Base-by-base conservation (phyloP, 2,888 invertebrate genomes). In the Drosophila limbata region DNA sequence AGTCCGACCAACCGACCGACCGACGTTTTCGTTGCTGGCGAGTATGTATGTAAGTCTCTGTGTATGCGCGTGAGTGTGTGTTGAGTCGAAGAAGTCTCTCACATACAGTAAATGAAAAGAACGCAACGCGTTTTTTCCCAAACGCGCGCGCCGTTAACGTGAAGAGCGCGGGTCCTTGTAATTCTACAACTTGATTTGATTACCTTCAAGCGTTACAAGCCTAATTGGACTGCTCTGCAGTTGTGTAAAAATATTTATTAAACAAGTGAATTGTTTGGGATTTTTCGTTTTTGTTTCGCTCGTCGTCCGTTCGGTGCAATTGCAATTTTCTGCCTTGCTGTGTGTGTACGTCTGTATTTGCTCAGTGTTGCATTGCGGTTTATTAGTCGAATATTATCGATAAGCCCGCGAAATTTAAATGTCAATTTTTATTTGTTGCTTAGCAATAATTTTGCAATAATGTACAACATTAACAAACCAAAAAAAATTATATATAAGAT, bases 51-150 rank as follows among this genome's bases (percentile, higher is more conserved):
- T 60, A 44, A 73, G 60, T 69, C 44, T 61, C 44, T 72, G 59
- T 63, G 60, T 50, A 42, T 62, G 59, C 61, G 57, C 47, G 45
- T 35, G 21, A 15, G 21, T 33, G 44, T 45, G 59, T 59, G 57
- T 79, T 73, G 70, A 61, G 75, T 63, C 61, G 69, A 73, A 76
- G 74, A 79, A 76, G 76, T 76, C 80, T 61, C 73, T 67, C 76
- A 68, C 77, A 74, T 65, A 77, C 72, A 82, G 64, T 71, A 77
- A 70, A 67, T 84, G 81, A 80, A 84, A 84, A 84, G 89, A 84
- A 84, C 89, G 85, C 83, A 89, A 80, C 81, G 88, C 84, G 88
- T 83, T 83, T 79, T 72, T 75, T 65, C 77, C 52, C 50, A 73
- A 84, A 79, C 81, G 87, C 85, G 84, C 79, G 81, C 76, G 78